Conservation (phyloP, 2,113 vertebrate species). For the Rutilus rutilus region DNA sequence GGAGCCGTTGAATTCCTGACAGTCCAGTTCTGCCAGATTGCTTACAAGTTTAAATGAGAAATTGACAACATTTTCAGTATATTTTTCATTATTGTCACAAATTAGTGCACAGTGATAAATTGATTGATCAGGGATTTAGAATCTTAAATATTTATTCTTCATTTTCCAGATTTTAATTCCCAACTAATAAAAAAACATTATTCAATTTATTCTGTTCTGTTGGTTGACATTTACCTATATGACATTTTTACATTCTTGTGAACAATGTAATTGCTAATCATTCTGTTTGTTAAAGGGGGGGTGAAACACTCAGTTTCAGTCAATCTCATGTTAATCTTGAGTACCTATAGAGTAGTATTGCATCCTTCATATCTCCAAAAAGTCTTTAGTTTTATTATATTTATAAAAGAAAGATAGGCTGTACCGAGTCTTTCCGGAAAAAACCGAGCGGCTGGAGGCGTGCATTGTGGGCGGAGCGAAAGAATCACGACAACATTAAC, state of each 20-base stretch:
- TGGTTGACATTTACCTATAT: neutral
- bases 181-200: neutral
- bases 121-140: neutral
- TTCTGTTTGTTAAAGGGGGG: neutral
- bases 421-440: no score
- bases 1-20: slow-evolving; percentile 58
- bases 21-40: slow-evolving; percentile 66
- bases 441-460: no score
- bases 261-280: neutral
- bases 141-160: neutral
- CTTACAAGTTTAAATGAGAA: neutral
- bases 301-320: no score
- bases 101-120: neutral
- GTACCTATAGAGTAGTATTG: no score
- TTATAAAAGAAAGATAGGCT: no score
- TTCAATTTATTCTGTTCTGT: neutral
- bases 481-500: no score
- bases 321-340: no score
- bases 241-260: neutral
- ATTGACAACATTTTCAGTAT: no score
- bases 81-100: no score
- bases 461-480: no score
- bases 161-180: neutral
- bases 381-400: no score
- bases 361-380: no score